Evolutionary conservation across 2,797 vertebrate genomes (phyloP), one percentile per base, ranked within the genome.

Genomic region (Xenopus petersii): DNA sequence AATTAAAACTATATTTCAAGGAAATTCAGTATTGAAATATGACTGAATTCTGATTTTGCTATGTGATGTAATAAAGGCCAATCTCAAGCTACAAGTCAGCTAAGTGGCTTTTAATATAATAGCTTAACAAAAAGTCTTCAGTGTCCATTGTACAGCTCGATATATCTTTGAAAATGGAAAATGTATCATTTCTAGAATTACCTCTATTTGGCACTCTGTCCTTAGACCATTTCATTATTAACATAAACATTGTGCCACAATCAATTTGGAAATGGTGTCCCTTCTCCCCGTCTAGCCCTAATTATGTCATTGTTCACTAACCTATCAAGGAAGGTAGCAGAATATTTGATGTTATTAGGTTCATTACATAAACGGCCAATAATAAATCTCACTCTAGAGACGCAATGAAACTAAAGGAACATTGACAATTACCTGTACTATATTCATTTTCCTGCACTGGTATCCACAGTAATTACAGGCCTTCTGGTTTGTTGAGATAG

Each of bases 281-380:
- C 64, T 48, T 70, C 12, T 55, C 21, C 33, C 15, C 64, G 54
- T n/a, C n/a, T 24, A 62, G 46, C 51, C 42, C 66, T 78, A 78
- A 78, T 78, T 69, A 78, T 73, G 65, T 58, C 49, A 69, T 78
- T 78, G 70, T 78, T 73, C 65, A 64, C 70, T 21, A 15, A 77
- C 65, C 49, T 33, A 77, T 77, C 70, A 64, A 67, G 67, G 49
- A 42, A 59, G 71, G 64, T 56, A 55, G 59, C 51, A 21, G 49
- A 78, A 78, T 78, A 73, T 59, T 64, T n/a, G 7, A 73, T 70
- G 51, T 73, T 78, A 70, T 69, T 73, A 46, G 47, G 54, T 65
- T 77, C 64, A 73, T 73, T 77, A 70, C 60, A 69, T 68, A 69
- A 78, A 73, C 73, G 61, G 49, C 30, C 46, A 70, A 73, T 64